Base-by-base conservation (phyloP, 2,888 invertebrate genomes). In the Drosophila mayaguana region DNA sequence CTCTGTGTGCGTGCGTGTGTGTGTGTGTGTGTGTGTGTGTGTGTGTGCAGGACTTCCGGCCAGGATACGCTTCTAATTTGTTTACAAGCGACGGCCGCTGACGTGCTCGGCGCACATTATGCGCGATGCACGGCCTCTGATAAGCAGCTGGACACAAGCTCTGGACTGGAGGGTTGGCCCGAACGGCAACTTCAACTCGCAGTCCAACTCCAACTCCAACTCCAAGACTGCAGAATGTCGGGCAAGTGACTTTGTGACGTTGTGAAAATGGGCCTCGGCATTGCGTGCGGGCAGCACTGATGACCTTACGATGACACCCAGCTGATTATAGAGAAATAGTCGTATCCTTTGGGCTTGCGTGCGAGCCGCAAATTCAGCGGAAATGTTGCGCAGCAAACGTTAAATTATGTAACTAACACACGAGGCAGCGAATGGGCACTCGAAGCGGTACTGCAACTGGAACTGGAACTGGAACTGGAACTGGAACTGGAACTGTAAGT, bases 231-330 rank as follows among this genome's bases (percentile, higher is more conserved):
- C 16, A 34, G 9, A 20, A 34, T 34, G 20, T 8, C 25, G 28
- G 12, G 62, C 55, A 51, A 78, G 63, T 74, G 66, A 75, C 72
- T 80, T 74, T 66, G 56, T 63, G 78, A 71, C 80, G 68, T 69
- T 42, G 64, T 61, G 36, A 59, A 61, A 63, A 42, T 55, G 53
- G 38, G 20, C 71, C 36, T n/a, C 51, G 51, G 56, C 70, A 65
- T 73, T 80, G 82, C 80, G 80, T 85, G 81, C 62, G 64, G 63
- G 69, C 59, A 61, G 77, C 78, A 78, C 80, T 80, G 91, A 91
- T 91, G 91, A 90, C 91, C 91, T 91, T 90, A 87, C 80, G 91
- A 91, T 91, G 91, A 91, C 91, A 91, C 85, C 77, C 84, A 84
- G 72, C 79, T 84, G 88, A 87, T 88, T 85, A 88, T 83, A 83